Evolutionary conservation across 1,140 invertebrate species (phyloP).

Genomic region (Propsilocerus akamusi): DNA sequence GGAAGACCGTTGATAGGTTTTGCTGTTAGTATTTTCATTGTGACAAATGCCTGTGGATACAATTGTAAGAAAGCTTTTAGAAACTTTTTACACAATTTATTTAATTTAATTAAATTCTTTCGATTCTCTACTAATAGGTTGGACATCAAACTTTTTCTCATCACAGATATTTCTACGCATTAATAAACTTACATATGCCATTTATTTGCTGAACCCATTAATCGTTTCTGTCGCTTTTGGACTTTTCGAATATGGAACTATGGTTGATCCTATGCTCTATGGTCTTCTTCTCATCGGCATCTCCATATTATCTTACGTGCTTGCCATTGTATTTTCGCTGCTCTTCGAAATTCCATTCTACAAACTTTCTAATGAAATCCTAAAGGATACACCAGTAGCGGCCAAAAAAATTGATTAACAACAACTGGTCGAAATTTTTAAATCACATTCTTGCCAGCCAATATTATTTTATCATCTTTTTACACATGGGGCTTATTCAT

Average conservation of each 20-base stretch:
- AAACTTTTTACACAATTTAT: neutral
- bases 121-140: neutral
- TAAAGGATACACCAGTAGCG: no score
- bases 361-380: slow-evolving; percentile 14
- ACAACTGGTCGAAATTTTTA: no score
- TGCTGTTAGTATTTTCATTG: neutral
- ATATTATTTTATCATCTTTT: no score
- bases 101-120: neutral
- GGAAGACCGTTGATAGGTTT: neutral
- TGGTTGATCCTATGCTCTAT: slow-evolving; percentile 17
- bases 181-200: slow-evolving; percentile 20
- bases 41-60: neutral
- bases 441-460: no score
- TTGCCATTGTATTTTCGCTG: slow-evolving; percentile 18
- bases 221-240: slow-evolving; percentile 17
- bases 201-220: slow-evolving; percentile 21
- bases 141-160: slow-evolving; percentile 18
- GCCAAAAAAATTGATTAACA: no score
- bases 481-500: no score
- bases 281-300: slow-evolving; percentile 16
- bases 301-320: slow-evolving; percentile 16
- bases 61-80: neutral
- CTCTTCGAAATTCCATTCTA: slow-evolving; percentile 22
- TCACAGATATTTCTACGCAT: slow-evolving; percentile 18
- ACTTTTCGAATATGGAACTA: slow-evolving; percentile 14